Evolutionary conservation across 2,888 invertebrate species (phyloP), one percentile per base, ranked within the genome.

Genomic region (Sminthurinus aureus): DNA sequence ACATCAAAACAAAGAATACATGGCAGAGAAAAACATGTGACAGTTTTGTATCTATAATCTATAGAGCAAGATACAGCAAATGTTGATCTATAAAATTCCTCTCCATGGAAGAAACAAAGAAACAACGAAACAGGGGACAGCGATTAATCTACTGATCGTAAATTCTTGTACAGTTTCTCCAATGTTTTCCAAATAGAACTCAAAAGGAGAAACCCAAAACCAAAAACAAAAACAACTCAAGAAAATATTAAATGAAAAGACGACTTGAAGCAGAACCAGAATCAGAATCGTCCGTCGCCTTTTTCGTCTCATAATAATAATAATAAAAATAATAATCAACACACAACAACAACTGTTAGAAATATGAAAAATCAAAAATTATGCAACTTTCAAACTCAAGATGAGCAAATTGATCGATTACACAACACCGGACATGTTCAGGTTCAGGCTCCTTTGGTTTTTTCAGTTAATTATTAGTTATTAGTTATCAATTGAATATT

Each of bases 391-490:
- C 82, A 85, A 20, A 86, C 83, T 11, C 67, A 78, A 38, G 85
- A 84, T 58, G 85, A 85, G 75, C 85, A 82, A 69, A 82, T 85
- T 15, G 88, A 88, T 79, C 83, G 88, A 64, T 85, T 88, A 24
- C 82, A 85, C 77, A 58, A 20, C 78, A 51, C 83, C 76, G 69
- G 71, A 69, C 81, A 79, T 80, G 80, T 82, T 78, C 22, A 52
- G 50, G 18, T 24, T 77, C 38, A 4, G 6, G 52, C 22, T 24
- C 76, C 13, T 11, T 52, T 58, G 20, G 58, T 64, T 12, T 20
- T 8, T 69, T 38, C 38, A 38, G 38, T 38, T 38, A n/a, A n/a
- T n/a, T 38, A 38, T 38, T 38, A 38, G 38, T 38, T n/a, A n/a
- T n/a, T n/a, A n/a, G n/a, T n/a, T n/a, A n/a, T n/a, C n/a, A n/a